Percentiles rank a stretch among this genome's conserved stretches.
phyloP scores from a whole-genome alignment of 2,113 vertebrate species.

The Chamaetylas fuelleborni region DNA sequence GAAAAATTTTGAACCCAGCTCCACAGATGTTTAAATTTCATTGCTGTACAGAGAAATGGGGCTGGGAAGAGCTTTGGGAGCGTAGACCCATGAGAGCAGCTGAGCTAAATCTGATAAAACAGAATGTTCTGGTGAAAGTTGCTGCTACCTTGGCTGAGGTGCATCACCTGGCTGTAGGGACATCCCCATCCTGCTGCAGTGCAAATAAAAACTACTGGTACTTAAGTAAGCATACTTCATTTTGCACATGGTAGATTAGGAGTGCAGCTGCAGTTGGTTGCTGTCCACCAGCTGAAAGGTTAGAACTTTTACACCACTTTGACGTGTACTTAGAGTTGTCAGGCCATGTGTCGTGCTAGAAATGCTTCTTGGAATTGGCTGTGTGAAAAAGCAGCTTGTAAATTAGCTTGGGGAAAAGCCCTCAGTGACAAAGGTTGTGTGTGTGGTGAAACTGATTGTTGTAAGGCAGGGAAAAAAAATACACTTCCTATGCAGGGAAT shows the following conservation, averaged over 20 bases:
- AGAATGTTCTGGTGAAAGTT: background rate
- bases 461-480: background rate
- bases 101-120: background rate
- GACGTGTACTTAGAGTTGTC: background rate
- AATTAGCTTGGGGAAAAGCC: background rate
- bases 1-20: background rate
- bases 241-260: background rate
- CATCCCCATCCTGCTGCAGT: background rate
- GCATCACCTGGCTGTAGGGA: rapidly evolving
- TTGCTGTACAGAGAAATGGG: background rate
- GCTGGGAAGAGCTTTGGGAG: background rate
- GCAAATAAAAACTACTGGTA: background rate
- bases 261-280: background rate
- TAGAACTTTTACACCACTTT: background rate
- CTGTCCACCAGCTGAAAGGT: background rate
- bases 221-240: background rate
- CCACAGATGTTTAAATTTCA: background rate
- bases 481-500: background rate
- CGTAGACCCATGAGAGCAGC: rapidly evolving
- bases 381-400: background rate
- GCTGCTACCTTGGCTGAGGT: background rate
- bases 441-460: background rate
- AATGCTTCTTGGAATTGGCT: background rate
- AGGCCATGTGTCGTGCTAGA: background rate
- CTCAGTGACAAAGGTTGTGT: background rate